Base-by-base conservation (phyloP, 1,140 invertebrate genomes). In the Akabosia matsudoensis region DNA sequence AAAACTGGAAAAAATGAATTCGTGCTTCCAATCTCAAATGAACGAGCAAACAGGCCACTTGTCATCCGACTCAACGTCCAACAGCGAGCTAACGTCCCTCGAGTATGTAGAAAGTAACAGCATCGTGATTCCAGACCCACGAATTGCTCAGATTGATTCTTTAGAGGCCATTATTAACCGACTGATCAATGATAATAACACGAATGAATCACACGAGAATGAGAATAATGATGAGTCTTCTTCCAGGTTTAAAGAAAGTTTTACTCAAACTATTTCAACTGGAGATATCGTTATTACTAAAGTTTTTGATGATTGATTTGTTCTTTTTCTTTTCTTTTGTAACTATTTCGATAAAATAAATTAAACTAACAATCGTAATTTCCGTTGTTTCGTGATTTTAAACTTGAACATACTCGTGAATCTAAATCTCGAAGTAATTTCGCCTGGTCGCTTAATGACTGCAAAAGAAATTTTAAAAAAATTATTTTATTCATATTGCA, bases 1-100 rank as follows among this genome's bases (percentile, higher is more conserved):
- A 81, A 97, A 97, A 84, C 85, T 97, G 61, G 95, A 97, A 83
- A 94, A 96, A 85, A 85, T 97, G 73, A 92, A 95, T 85, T 92
- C 79, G 37, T 7, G 37, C 37, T 7, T 45, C 37, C 7, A 18
- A 18, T 7, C 37, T 45, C n/a, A 45, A 18, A 45, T 22, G 54
- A 61, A n/a, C n/a, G 14, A 61, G 61, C 28, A 67, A 67, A 24
- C 26, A 67, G 26, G 61, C 26, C 2, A 30, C 61, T 28, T 31
- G 61, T 67, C 61, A 28, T 37, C n/a, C 33, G 37, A 72, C 37
- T 37, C 31, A 10, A 72, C 70, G n/a, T 72, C 70, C 10, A 72
- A 51, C 37, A 30, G 13, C 26, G 70, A 72, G 26, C 33, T 72
- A 34, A 51, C 70, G 10, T 37, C 33, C 45, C 33, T 72, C 1